A percentile compares a stretch with the other conserved stretches of the same genome.
Evolutionary conservation across 2,113 vertebrate genomes (phyloP).

Genomic region (Malaclemys terrapin): DNA sequence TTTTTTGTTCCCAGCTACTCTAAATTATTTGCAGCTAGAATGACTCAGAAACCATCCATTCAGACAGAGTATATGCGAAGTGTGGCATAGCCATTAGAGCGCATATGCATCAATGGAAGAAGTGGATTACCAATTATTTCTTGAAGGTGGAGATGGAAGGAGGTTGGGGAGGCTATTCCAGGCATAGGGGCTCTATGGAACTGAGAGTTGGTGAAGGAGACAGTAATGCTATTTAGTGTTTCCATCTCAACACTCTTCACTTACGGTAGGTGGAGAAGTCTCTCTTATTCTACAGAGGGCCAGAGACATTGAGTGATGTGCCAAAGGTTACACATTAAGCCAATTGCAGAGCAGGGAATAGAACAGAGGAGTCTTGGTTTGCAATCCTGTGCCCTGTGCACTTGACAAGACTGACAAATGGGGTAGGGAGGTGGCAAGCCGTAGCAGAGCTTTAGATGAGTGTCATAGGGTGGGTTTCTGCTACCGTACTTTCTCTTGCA

Average conservation of each 20-base stretch:
- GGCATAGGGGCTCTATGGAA: background rate
- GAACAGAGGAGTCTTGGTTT: background rate
- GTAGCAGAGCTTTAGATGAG: background rate
- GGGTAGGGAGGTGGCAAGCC: background rate
- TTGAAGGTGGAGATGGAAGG: background rate
- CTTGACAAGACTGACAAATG: background rate
- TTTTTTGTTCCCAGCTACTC: too few relatives aligned
- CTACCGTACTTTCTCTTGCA: background rate
- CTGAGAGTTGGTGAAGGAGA: background rate
- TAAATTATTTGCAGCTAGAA: background rate
- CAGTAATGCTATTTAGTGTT: background rate
- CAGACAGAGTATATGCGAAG: background rate
- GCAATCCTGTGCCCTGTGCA: background rate
- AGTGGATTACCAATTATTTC: background rate
- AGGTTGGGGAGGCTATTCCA: background rate
- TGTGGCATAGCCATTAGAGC: background rate
- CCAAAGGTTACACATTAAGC: background rate
- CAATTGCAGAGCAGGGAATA: background rate
- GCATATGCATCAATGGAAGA: background rate
- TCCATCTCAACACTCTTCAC: background rate
- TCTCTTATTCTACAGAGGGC: background rate
- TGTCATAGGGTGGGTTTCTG: background rate
- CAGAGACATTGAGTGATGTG: background rate
- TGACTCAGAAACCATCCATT: background rate
- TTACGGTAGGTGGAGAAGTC: accelerated